A percentile compares a stretch with the other conserved stretches of the same genome.
Conservation (phyloP, 2,113 vertebrate species). For the Chitala chitala region DNA sequence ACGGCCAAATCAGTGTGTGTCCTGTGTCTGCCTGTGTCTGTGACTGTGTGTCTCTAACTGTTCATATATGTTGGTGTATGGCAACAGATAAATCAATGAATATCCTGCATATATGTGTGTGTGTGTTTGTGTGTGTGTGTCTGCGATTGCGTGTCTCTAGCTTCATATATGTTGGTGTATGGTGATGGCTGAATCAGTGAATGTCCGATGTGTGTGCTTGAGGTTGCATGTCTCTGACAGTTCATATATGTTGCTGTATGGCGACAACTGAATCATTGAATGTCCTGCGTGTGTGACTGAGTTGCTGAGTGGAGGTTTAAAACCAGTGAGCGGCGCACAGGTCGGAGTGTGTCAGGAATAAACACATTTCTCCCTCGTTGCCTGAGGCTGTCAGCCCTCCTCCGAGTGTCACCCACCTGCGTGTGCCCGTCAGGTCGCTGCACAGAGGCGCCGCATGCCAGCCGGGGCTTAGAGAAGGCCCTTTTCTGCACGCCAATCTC, state of each 20-base stretch:
- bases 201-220: background rate
- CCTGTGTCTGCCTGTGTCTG: background rate
- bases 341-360: slow-evolving; percentile 38
- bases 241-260: background rate
- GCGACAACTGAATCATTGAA: background rate
- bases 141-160: background rate
- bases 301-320: background rate
- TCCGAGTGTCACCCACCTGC: slow-evolving; percentile 52
- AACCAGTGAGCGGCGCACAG: slow-evolving; percentile 9
- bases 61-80: background rate
- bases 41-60: background rate
- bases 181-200: background rate
- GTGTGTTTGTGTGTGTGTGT: slow-evolving; percentile 23
- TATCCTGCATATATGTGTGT: background rate
- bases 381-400: slow-evolving; percentile 50
- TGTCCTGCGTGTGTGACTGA: background rate
- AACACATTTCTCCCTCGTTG: slow-evolving; percentile 41
- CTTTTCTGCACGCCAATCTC: slow-evolving; percentile 33
- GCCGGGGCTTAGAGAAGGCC: slow-evolving; percentile 30
- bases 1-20: background rate
- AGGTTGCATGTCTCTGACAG: background rate
- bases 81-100: background rate
- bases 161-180: background rate
- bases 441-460: background rate
- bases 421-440: slow-evolving; percentile 31